These are phyloP conservation scores for Tinea semifulvella DNA, from an alignment of 2,888 invertebrate genomes.

Conservation along the genomic window DNA sequence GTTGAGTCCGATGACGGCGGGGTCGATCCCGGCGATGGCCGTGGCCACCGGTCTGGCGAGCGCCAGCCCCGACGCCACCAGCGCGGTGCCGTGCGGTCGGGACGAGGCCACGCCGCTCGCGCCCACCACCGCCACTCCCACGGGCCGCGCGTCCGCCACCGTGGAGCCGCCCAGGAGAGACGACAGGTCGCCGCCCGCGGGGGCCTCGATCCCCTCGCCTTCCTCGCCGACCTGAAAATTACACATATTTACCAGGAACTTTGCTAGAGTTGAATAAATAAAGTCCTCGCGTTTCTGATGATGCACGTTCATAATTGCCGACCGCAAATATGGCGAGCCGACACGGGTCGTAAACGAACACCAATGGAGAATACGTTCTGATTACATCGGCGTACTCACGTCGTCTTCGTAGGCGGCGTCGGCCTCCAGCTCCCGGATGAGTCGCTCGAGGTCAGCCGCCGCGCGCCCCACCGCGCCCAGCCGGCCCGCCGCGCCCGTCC, in stretches of 20 bases:
- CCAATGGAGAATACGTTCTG: neutral
- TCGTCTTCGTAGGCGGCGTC: neutral
- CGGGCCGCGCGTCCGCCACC: constrained; percentile 79
- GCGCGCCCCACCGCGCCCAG: neutral
- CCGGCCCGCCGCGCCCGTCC: neutral
- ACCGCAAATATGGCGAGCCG: too few relatives aligned
- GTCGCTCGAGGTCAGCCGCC: neutral
- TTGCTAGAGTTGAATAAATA: too few relatives aligned
- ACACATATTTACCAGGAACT: too few relatives aligned
- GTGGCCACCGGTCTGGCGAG: constrained; percentile 76
- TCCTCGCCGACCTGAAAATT: constrained; percentile 50
- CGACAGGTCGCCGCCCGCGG: constrained; percentile 26
- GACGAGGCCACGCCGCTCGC: constrained; percentile 77
- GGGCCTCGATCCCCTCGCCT: constrained; percentile 43
- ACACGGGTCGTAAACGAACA: too few relatives aligned
- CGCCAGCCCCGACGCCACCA: constrained; percentile 75
- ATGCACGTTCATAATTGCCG: too few relatives aligned
- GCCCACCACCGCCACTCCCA: constrained; percentile 71
- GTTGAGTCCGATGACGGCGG: constrained; percentile 35
- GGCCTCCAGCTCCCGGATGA: neutral
- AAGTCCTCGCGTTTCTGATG: too few relatives aligned
- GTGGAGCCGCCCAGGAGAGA: constrained; percentile 56
- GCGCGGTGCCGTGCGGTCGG: constrained; percentile 75
- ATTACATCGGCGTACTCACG: neutral
- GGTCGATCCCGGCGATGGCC: constrained; percentile 76